phyloP scores from a whole-genome alignment of 2,888 invertebrate species.

The Tenodera sinensis region DNA sequence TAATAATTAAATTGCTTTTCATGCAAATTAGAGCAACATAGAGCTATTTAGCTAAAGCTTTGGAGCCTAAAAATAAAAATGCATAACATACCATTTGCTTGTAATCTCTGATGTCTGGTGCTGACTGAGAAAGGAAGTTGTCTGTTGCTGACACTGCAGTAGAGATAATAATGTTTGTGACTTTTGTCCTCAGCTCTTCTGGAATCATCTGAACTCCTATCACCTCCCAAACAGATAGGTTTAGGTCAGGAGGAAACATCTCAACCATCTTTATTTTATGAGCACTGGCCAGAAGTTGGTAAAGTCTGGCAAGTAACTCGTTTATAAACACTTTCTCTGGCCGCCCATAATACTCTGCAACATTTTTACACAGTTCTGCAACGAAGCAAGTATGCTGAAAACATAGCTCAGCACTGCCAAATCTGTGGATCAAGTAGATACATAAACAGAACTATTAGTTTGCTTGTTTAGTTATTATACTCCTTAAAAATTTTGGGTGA shows the following conservation, averaged over 20 bases:
- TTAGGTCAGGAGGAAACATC: slow-evolving; percentile 9
- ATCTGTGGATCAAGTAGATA: not conserved
- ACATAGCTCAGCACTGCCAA: slow-evolving; percentile 27
- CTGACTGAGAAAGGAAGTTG: not conserved
- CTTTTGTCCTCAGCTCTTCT: not conserved
- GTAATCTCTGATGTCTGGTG: not conserved
- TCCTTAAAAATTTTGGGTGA: too few relatives aligned
- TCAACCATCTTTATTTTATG: slow-evolving; percentile 18
- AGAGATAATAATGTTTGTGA: not conserved
- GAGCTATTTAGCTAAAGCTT: too few relatives aligned
- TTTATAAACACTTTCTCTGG: slow-evolving; percentile 21
- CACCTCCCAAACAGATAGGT: slow-evolving; percentile 19
- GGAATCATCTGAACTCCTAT: slow-evolving; percentile 19
- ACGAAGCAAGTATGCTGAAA: slow-evolving; percentile 25
- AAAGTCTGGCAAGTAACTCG: slow-evolving; percentile 20
- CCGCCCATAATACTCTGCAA: not conserved
- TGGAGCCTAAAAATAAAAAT: too few relatives aligned
- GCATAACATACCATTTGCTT: not conserved
- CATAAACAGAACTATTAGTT: not conserved
- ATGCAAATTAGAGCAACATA: too few relatives aligned
- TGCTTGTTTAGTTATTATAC: not conserved
- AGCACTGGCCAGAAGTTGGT: slow-evolving; percentile 22
- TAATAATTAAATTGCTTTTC: too few relatives aligned
- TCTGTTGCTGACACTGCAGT: not conserved
- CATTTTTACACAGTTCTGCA: not conserved